phyloP scores from a whole-genome alignment of 35 echinoderm and acorn worm genomes.

The Antedon bifida region DNA sequence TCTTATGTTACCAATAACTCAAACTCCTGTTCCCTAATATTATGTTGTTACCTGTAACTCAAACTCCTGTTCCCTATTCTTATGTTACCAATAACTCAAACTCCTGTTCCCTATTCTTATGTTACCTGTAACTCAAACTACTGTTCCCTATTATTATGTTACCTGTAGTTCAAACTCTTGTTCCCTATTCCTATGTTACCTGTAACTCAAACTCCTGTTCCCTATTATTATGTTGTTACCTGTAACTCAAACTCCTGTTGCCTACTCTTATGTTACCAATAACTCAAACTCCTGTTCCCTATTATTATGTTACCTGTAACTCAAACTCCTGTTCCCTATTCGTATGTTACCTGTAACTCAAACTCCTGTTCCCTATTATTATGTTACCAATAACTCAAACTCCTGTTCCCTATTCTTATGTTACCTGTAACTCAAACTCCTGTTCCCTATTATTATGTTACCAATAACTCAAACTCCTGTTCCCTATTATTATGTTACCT shows the following conservation, averaged over 20 bases:
- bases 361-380: slow-evolving; percentile 62
- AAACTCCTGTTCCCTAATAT: slow-evolving; percentile 50
- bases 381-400: slow-evolving; percentile 60
- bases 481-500: slow-evolving; percentile 96
- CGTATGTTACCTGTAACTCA: slow-evolving; percentile 72
- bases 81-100: slow-evolving; percentile 72
- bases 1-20: slow-evolving; percentile 87
- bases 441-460: slow-evolving; percentile 79
- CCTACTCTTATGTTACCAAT: slow-evolving; percentile 86
- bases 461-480: slow-evolving; percentile 53
- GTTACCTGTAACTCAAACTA: slow-evolving; percentile 66
- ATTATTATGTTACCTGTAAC: slow-evolving; percentile 86
- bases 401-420: slow-evolving; percentile 79
- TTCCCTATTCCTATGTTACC: slow-evolving; percentile 85
- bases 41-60: slow-evolving; percentile 83
- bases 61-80: slow-evolving; percentile 62
- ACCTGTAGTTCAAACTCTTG: slow-evolving; percentile 66
- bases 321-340: slow-evolving; percentile 59
- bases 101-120: slow-evolving; percentile 73
- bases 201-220: slow-evolving; percentile 59
- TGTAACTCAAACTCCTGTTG: slow-evolving; percentile 57
- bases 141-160: slow-evolving; percentile 66
- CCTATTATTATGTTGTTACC: slow-evolving; percentile 87
- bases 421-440: slow-evolving; percentile 63
- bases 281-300: slow-evolving; percentile 54